Evolutionary conservation across 1,140 invertebrate genomes (phyloP).

Genomic region (Notospermus geniculatus): DNA sequence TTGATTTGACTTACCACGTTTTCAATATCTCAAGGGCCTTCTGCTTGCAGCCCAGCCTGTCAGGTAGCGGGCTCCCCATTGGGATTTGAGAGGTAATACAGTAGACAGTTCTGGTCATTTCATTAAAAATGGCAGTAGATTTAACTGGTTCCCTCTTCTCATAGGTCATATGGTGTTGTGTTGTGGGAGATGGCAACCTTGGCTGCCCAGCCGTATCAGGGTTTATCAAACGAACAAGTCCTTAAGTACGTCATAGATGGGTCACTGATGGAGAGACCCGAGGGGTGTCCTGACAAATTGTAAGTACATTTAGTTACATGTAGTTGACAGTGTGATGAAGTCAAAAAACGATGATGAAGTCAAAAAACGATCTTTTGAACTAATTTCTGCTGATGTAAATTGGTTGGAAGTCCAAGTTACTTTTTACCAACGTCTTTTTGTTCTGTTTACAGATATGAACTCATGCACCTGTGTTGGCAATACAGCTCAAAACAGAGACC

Average conservation of each 20-base stretch:
- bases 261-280: slow-evolving; percentile 87
- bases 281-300: slow-evolving; percentile 87
- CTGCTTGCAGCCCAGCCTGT: too few relatives aligned
- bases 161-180: slow-evolving; percentile 85
- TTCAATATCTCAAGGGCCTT: too few relatives aligned
- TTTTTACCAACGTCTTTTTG: slow-evolving; percentile 13
- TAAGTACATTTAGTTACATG: slow-evolving; percentile 58
- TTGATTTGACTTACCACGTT: too few relatives aligned
- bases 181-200: slow-evolving; percentile 98
- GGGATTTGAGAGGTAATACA: not conserved
- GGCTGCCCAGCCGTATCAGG: slow-evolving; percentile 91
- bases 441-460: slow-evolving; percentile 62
- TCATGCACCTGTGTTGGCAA: slow-evolving; percentile 90
- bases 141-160: slow-evolving; percentile 4
- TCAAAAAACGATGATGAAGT: too few relatives aligned
- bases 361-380: too few relatives aligned
- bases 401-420: too few relatives aligned
- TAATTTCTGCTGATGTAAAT: too few relatives aligned
- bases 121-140: not conserved
- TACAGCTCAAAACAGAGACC: slow-evolving; percentile 73
- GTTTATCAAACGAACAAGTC: slow-evolving; percentile 68
- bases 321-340: not conserved
- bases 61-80: too few relatives aligned
- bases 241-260: slow-evolving; percentile 84
- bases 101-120: not conserved